A percentile compares a stretch with the other conserved stretches of the same genome.
These are phyloP conservation scores for Drosophila triauraria DNA, from an alignment of 1,140 invertebrate genomes.

Conservation along the genomic window DNA sequence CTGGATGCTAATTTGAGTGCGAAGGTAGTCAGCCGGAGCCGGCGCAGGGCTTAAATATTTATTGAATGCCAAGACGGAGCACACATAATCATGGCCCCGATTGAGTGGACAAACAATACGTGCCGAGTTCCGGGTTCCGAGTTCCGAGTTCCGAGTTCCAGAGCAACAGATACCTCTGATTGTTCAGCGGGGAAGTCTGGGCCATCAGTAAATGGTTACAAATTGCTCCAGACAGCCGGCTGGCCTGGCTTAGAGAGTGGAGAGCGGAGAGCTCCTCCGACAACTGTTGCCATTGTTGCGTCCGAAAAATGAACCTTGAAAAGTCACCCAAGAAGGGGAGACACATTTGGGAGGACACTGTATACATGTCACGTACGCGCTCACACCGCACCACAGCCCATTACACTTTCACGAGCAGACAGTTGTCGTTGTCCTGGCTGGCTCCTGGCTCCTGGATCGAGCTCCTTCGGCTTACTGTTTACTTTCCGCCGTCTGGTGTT, in stretches of 20 bases:
- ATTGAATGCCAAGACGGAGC: conserved; percentile 39
- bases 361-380: conserved; percentile 77
- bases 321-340: conserved; percentile 53
- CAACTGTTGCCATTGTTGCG: conserved; percentile 66
- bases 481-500: conserved; percentile 67
- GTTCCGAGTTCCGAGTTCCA: background rate
- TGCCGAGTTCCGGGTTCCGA: conserved; percentile 29
- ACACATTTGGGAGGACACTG: conserved; percentile 46
- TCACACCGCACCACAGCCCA: conserved; percentile 51
- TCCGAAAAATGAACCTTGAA: conserved; percentile 75
- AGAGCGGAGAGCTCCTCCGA: conserved; percentile 15
- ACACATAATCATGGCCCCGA: conserved; percentile 68
- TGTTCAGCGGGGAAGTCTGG: background rate
- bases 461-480: conserved; percentile 45
- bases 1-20: conserved; percentile 43
- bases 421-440: conserved; percentile 54
- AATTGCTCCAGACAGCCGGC: conserved; percentile 68
- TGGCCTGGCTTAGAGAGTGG: conserved; percentile 25
- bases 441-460: background rate
- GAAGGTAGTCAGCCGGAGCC: background rate
- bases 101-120: conserved; percentile 74
- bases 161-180: conserved; percentile 59
- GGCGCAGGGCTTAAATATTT: conserved; percentile 61
- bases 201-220: conserved; percentile 65
- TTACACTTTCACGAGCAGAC: conserved; percentile 65